Conservation (phyloP, 2,113 vertebrate species). For the Pholis gunnellus region DNA sequence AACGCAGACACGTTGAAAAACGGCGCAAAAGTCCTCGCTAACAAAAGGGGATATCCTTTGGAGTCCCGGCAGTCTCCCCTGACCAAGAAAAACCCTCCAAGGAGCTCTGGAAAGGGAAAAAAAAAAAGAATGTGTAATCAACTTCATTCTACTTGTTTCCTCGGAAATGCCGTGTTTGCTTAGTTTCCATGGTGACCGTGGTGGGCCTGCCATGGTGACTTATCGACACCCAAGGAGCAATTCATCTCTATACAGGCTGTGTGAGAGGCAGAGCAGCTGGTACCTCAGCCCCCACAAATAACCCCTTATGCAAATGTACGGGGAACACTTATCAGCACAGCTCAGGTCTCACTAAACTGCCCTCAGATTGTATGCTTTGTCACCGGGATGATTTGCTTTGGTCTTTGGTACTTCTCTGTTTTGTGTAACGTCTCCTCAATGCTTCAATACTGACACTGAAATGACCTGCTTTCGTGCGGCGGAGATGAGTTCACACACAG, state of each 20-base stretch:
- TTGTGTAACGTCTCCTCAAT: slow-evolving; percentile 27
- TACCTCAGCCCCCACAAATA: slow-evolving; percentile 73
- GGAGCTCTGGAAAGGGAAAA: slow-evolving; percentile 18
- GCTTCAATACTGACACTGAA: slow-evolving; percentile 1
- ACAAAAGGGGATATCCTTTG: slow-evolving; percentile 32
- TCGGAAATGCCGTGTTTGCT: slow-evolving; percentile 72
- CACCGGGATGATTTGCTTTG: slow-evolving; percentile 3
- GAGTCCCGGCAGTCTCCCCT: slow-evolving; percentile 8
- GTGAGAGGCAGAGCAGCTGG: slow-evolving; percentile 78
- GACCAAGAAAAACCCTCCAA: slow-evolving; percentile 14
- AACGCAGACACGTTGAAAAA: slow-evolving; percentile 6
- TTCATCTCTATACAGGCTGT: slow-evolving; percentile 76
- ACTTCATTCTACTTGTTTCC: slow-evolving; percentile 66
- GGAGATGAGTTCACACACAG: slow-evolving; percentile 1
- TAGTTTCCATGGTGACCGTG: slow-evolving; percentile 80
- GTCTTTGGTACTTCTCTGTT: slow-evolving; percentile 24
- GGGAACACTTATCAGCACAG: slow-evolving; percentile 16
- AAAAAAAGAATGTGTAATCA: slow-evolving; percentile 64
- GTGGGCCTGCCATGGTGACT: slow-evolving; percentile 75
- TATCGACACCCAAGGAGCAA: slow-evolving; percentile 75
- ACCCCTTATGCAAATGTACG: slow-evolving; percentile 70
- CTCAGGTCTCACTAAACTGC: slow-evolving; percentile 27
- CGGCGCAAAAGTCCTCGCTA: background rate
- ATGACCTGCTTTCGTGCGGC: slow-evolving; percentile 17
- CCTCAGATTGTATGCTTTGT: background rate